Conservation (phyloP, 2,888 invertebrate genomes). For the Tupiocoris notatus region DNA sequence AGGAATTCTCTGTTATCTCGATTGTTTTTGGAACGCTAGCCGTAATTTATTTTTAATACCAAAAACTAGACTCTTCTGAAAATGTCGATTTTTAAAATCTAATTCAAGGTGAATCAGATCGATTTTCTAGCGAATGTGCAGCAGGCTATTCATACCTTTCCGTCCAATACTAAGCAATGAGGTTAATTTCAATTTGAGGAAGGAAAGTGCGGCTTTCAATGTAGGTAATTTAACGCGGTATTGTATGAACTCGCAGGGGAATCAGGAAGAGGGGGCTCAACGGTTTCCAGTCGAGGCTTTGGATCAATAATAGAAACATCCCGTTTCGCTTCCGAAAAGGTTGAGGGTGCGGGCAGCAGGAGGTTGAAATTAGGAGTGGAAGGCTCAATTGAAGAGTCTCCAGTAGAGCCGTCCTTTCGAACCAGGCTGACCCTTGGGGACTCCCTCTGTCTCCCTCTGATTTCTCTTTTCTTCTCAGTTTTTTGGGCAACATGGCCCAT, state of each 20-base stretch:
- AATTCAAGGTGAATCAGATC: too few relatives aligned
- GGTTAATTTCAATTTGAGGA: too few relatives aligned
- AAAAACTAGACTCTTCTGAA: too few relatives aligned
- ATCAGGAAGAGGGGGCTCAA: background rate
- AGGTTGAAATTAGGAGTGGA: background rate
- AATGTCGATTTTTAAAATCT: too few relatives aligned
- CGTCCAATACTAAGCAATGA: too few relatives aligned
- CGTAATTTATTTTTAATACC: too few relatives aligned
- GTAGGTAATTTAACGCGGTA: constrained; percentile 11
- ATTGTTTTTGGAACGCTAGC: too few relatives aligned
- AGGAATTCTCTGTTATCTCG: too few relatives aligned
- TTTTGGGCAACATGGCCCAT: constrained; percentile 25
- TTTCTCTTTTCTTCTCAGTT: background rate
- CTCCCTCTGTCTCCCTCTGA: background rate
- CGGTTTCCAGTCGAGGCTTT: background rate
- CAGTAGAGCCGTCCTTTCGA: background rate
- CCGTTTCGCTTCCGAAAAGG: constrained; percentile 9
- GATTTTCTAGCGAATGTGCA: too few relatives aligned
- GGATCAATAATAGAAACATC: constrained; percentile 35
- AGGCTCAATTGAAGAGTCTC: background rate
- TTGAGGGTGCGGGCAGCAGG: background rate
- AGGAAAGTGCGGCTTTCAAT: background rate
- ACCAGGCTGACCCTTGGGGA: background rate
- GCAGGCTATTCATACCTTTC: too few relatives aligned
- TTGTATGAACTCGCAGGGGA: background rate